phyloP scores from a whole-genome alignment of 2,113 vertebrate species.

The Pterocles burchelli region DNA sequence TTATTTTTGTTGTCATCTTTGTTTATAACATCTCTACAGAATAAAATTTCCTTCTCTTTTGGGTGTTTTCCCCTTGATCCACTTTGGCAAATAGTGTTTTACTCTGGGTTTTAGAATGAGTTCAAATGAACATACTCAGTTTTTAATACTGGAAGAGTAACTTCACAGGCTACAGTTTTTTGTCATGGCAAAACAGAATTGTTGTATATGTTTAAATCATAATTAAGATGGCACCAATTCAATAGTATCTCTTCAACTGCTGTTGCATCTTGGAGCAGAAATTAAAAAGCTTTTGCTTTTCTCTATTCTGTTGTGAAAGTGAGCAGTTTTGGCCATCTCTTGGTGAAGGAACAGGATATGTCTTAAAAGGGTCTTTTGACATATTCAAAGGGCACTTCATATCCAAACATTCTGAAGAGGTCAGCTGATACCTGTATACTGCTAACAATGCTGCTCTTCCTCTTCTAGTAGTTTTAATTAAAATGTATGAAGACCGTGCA shows the following conservation, averaged over 20 bases:
- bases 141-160: not conserved
- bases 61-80: not conserved
- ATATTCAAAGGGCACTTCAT: not conserved
- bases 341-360: not conserved
- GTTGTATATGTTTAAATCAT: not conserved
- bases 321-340: not conserved
- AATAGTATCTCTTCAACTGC: not conserved
- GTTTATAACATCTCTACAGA: not conserved
- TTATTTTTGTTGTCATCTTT: not conserved
- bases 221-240: not conserved
- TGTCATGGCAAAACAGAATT: not conserved
- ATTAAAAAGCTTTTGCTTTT: not conserved
- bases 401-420: not conserved
- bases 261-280: not conserved
- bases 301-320: not conserved
- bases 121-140: not conserved
- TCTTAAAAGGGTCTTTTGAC: not conserved
- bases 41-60: not conserved
- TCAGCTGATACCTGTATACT: not conserved
- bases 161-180: not conserved
- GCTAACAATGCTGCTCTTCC: not conserved
- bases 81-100: not conserved
- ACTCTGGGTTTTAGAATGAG: not conserved
- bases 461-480: not conserved
- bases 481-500: not conserved